Percentiles rank a stretch among this genome's conserved stretches.
Conservation (phyloP, 2,888 invertebrate genomes). For the Incurvaria masculella region DNA sequence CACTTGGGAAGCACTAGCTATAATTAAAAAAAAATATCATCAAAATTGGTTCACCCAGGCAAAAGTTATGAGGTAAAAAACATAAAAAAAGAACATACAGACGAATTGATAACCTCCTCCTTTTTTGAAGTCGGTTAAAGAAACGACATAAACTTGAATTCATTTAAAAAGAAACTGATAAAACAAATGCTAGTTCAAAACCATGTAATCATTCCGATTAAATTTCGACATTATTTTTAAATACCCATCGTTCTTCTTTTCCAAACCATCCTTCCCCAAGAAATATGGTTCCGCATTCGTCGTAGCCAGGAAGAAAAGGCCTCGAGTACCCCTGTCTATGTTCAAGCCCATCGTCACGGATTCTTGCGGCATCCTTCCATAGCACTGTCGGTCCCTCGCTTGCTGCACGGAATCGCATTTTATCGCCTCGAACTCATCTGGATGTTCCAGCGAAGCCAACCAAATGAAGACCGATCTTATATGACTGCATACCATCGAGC, state of each 20-base stretch:
- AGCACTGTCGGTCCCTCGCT: conserved; percentile 36
- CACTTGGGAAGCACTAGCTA: no score
- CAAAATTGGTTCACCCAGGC: no score
- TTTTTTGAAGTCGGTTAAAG: no score
- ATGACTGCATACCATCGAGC: conserved; percentile 41
- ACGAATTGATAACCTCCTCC: no score
- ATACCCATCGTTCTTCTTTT: conserved; percentile 19
- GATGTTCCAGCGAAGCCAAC: conserved; percentile 33
- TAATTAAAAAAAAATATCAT: no score
- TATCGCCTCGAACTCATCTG: conserved; percentile 34
- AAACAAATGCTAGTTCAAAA: no score
- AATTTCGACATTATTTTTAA: background rate
- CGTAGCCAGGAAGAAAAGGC: conserved; percentile 40
- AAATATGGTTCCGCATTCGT: conserved; percentile 34
- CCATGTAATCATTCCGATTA: background rate
- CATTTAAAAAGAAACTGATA: no score
- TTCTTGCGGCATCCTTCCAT: conserved; percentile 25
- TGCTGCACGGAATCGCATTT: conserved; percentile 38
- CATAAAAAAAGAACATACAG: no score
- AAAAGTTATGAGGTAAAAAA: no score
- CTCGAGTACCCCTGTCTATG: conserved; percentile 27
- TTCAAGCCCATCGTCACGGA: conserved; percentile 32
- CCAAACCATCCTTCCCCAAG: conserved; percentile 35
- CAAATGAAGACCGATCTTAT: conserved; percentile 35
- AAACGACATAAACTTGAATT: no score